Conservation (phyloP, 2,797 vertebrate genomes). For the Hydrophis major region DNA sequence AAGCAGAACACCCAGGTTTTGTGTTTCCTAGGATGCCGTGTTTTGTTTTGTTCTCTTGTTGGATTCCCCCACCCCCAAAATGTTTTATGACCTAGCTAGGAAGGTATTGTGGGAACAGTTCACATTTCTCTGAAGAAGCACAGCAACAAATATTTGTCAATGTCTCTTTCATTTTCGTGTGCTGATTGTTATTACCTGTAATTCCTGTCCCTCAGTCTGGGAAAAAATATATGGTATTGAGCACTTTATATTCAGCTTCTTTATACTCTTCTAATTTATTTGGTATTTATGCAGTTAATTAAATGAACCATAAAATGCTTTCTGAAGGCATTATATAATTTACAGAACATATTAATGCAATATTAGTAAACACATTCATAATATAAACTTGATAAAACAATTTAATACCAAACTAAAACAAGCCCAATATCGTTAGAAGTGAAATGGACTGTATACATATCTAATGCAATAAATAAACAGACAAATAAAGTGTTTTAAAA, state of each 20-base stretch:
- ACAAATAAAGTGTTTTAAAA: neutral
- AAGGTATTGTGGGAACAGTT: neutral
- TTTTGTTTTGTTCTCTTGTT: neutral
- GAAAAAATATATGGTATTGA: neutral
- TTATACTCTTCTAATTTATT: neutral
- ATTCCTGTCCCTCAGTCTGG: neutral
- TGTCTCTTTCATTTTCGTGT: neutral
- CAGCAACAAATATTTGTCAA: neutral
- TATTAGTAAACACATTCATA: neutral
- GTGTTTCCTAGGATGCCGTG: neutral
- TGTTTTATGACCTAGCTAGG: neutral
- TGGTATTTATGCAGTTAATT: neutral
- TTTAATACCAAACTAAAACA: neutral
- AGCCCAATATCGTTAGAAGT: neutral
- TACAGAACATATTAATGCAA: neutral
- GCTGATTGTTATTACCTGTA: neutral
- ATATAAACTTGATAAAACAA: neutral
- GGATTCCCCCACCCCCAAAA: neutral
- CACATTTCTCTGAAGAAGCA: neutral
- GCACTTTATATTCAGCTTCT: neutral
- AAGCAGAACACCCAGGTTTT: neutral
- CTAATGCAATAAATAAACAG: neutral
- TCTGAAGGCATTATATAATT: neutral
- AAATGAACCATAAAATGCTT: neutral
- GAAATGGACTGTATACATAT: no score